phyloP scores from a whole-genome alignment of 2,113 vertebrate genomes.

The Laticauda colubrina region DNA sequence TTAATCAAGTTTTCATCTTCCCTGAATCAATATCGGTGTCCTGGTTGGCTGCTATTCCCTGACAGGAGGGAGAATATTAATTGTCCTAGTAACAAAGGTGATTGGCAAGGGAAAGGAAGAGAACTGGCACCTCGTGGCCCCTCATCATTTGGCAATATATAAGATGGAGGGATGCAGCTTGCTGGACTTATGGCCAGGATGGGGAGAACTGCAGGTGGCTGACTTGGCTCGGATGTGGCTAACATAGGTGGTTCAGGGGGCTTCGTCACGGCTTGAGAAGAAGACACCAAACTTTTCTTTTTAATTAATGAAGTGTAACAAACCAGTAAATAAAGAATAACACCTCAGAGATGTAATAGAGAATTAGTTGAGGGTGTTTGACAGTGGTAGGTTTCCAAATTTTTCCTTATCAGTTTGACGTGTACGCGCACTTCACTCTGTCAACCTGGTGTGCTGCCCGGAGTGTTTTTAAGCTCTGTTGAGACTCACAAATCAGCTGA shows the following conservation, averaged over 20 bases:
- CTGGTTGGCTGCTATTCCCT: background rate
- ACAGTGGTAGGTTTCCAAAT: no score
- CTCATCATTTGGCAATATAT: background rate
- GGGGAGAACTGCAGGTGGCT: background rate
- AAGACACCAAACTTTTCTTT: background rate
- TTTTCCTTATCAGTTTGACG: no score
- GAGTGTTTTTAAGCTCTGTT: no score
- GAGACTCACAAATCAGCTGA: no score
- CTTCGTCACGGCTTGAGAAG: background rate
- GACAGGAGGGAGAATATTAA: background rate
- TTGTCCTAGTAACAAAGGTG: background rate
- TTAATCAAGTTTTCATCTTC: constrained; percentile 30
- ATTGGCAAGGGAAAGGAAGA: background rate
- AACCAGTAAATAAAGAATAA: background rate
- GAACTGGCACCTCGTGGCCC: background rate
- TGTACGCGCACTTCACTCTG: no score
- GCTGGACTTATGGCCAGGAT: background rate
- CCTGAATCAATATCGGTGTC: constrained; percentile 1
- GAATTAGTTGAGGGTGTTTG: no score
- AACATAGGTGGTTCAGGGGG: background rate
- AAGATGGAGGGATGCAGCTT: background rate
- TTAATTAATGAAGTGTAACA: background rate
- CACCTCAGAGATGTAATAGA: background rate
- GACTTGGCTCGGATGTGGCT: background rate
- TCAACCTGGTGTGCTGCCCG: no score